A percentile compares a stretch with the other conserved stretches of the same genome.
Evolutionary conservation across 2,888 invertebrate genomes (phyloP).

Genomic region (Oithona nana): DNA sequence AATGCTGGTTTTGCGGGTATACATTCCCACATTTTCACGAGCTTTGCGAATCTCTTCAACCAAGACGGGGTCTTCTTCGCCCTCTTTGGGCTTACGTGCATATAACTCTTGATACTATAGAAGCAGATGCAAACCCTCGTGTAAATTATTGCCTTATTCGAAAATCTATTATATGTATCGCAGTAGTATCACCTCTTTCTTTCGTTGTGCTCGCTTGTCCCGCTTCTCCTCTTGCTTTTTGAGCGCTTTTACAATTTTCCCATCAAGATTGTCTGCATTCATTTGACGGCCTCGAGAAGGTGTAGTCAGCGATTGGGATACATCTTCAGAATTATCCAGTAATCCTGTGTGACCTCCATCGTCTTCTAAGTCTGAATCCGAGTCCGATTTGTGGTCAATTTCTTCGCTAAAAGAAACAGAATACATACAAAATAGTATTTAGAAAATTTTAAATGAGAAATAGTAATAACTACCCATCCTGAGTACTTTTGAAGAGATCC

Average conservation of each 20-base stretch:
- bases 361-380: not conserved
- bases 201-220: not conserved
- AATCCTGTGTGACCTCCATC: not conserved
- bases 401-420: no score
- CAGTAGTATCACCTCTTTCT: not conserved
- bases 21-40: constrained; percentile 1
- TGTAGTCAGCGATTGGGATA: not conserved
- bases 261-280: not conserved
- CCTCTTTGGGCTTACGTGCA: constrained; percentile 3
- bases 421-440: no score
- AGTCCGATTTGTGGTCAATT: not conserved
- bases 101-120: constrained; percentile 2
- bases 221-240: constrained; percentile 10
- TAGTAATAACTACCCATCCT: no score
- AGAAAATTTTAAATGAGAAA: no score
- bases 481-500: no score
- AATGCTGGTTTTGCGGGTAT: constrained; percentile 8
- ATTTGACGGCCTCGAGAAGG: not conserved
- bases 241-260: constrained; percentile 6
- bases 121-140: not conserved
- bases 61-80: not conserved
- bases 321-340: not conserved
- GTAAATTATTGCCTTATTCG: no score
- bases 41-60: constrained; percentile 4
- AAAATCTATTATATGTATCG: not conserved